Evolutionary conservation across 1,140 invertebrate genomes (phyloP).

Genomic region (Papilio glaucus): DNA sequence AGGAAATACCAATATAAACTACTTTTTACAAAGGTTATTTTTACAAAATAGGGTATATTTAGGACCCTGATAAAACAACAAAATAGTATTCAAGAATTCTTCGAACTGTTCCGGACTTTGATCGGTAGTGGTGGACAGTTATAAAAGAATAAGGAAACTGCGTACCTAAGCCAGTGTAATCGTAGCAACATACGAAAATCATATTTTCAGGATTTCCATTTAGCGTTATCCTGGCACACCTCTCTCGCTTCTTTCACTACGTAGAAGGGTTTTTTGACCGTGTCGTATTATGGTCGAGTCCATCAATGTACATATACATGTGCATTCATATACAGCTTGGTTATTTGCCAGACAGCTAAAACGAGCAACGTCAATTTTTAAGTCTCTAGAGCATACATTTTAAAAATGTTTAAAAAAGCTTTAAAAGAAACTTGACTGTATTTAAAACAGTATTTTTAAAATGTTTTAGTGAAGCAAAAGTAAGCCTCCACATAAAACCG

Average conservation of each 20-base stretch:
- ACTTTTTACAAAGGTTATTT: background rate
- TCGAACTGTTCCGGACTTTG: no score
- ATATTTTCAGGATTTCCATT: no score
- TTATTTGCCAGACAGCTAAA: background rate
- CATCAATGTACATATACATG: no score
- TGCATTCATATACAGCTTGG: background rate
- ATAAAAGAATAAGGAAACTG: no score
- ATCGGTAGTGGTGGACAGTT: no score
- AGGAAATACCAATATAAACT: background rate
- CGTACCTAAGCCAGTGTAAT: no score
- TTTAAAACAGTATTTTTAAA: slow-evolving; percentile 15
- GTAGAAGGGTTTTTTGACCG: background rate
- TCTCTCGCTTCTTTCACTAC: no score
- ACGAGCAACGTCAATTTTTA: background rate
- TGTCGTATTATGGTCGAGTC: no score
- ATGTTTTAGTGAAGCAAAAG: background rate
- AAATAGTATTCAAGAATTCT: no score
- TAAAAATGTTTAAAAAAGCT: background rate
- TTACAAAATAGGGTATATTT: background rate
- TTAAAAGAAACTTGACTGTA: background rate
- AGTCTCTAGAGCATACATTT: slow-evolving; percentile 9
- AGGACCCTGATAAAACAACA: no score
- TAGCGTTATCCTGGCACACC: no score
- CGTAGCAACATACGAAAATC: no score
- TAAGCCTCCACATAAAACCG: background rate